Percentiles rank a stretch among this genome's conserved stretches.
Evolutionary conservation across 2,888 invertebrate genomes (phyloP).

Genomic region (Stegana nigrithorax): DNA sequence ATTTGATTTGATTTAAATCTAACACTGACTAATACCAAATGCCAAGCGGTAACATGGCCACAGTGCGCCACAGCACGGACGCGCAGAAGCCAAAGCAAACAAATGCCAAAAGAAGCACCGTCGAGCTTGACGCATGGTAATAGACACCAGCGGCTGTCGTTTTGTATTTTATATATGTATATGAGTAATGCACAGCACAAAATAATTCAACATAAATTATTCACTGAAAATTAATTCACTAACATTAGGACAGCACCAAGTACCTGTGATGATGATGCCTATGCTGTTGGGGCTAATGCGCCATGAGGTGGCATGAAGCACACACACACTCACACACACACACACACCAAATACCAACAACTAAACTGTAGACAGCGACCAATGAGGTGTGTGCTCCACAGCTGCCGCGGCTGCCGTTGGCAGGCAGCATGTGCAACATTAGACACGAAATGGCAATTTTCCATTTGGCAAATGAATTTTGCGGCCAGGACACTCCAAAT

Average conservation of each 20-base stretch:
- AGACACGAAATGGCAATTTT: conserved; percentile 64
- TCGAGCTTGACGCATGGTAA: not conserved
- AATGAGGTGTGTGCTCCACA: not conserved
- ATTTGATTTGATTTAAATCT: conserved; percentile 57
- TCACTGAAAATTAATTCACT: conserved; percentile 62
- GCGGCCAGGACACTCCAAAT: conserved; percentile 61
- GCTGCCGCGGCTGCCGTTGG: conserved; percentile 5
- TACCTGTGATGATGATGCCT: not conserved
- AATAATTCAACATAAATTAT: conserved; percentile 59
- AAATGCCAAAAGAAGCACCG: not conserved
- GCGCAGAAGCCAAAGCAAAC: conserved; percentile 7
- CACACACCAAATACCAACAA: not conserved
- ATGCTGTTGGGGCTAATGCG: too few species aligned
- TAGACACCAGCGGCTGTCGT: not conserved
- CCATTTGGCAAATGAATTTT: conserved; percentile 66
- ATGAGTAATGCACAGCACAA: conserved; percentile 38
- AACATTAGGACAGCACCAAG: conserved; percentile 43
- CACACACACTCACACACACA: conserved; percentile 12
- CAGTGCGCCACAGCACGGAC: not conserved
- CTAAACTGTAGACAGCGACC: not conserved
- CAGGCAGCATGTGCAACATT: conserved; percentile 60
- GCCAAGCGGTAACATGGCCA: not conserved
- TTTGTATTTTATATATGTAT: conserved; percentile 54
- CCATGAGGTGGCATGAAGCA: conserved; percentile 6
- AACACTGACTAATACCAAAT: conserved; percentile 34